Conservation (phyloP, 2,888 invertebrate genomes). For the Serrognathus titanus region DNA sequence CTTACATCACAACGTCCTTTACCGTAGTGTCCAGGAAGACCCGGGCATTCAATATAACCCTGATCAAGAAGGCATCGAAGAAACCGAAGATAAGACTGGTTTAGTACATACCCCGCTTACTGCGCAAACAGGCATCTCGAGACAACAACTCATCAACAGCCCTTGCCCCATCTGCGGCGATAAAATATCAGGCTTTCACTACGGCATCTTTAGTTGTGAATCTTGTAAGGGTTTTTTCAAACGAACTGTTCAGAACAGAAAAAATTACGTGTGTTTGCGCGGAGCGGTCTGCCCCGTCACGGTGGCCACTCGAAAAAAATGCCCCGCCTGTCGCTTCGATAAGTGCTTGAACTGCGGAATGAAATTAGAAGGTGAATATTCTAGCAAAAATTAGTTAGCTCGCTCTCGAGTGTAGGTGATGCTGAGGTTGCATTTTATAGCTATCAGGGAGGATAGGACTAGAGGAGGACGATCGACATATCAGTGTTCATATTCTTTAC, state of each 20-base stretch:
- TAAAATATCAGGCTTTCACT: constrained; percentile 95
- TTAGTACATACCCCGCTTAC: constrained; percentile 52
- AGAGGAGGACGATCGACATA: constrained; percentile 95
- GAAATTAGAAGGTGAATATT: constrained; percentile 80
- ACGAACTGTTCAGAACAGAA: constrained; percentile 96
- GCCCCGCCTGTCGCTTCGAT: constrained; percentile 94
- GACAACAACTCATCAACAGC: constrained; percentile 85
- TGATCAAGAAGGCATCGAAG: constrained; percentile 46
- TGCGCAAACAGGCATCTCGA: constrained; percentile 74
- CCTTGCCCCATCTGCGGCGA: constrained; percentile 95
- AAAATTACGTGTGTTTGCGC: constrained; percentile 90
- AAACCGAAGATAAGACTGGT: constrained; percentile 52
- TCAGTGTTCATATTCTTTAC: constrained; percentile 89
- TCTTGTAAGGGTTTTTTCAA: constrained; percentile 98
- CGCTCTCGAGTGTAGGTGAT: too few species aligned
- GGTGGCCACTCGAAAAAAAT: constrained; percentile 91
- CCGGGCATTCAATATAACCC: constrained; percentile 34
- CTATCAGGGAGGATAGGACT: constrained; percentile 91
- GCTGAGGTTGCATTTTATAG: constrained; percentile 47
- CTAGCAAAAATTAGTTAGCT: not conserved
- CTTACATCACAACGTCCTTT: constrained; percentile 55
- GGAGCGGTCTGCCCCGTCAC: constrained; percentile 91
- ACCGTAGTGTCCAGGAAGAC: constrained; percentile 53
- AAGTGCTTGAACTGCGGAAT: constrained; percentile 95
- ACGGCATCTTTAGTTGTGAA: constrained; percentile 97